Conservation (phyloP, 2,113 vertebrate genomes). For the Rhodinocichla rosea region DNA sequence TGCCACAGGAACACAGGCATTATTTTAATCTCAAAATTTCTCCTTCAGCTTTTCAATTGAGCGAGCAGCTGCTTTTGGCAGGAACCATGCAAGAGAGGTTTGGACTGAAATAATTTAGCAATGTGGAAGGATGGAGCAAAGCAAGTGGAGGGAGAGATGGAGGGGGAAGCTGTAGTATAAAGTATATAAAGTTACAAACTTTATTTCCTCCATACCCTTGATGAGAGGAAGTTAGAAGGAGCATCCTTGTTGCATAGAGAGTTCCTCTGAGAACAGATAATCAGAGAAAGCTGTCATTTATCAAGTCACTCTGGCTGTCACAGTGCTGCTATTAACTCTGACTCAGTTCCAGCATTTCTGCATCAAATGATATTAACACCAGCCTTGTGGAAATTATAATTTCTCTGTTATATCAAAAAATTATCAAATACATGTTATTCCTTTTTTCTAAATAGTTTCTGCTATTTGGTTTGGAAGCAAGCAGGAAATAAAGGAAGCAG, state of each 20-base stretch:
- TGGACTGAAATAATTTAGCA: neutral
- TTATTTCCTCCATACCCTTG: neutral
- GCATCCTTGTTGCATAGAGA: neutral
- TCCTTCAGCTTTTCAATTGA: neutral
- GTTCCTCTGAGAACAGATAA: neutral
- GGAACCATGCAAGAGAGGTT: neutral
- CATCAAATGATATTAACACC: neutral
- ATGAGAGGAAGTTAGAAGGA: neutral
- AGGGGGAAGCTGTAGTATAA: neutral
- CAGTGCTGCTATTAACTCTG: neutral
- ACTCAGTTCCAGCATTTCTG: neutral
- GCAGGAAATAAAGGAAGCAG: neutral
- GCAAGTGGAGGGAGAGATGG: neutral
- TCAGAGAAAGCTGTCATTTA: neutral
- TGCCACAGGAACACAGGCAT: neutral
- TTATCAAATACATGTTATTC: neutral
- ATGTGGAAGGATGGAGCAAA: neutral
- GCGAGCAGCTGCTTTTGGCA: neutral
- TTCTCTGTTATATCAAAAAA: neutral
- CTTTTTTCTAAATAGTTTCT: neutral
- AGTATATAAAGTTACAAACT: neutral
- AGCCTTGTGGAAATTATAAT: neutral
- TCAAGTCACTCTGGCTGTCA: neutral
- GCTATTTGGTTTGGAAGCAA: neutral
- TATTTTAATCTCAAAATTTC: constrained; percentile 2